Percentiles rank a stretch among this genome's conserved stretches.
These are phyloP conservation scores for Punctoribates punctum DNA, from an alignment of 2,888 invertebrate species.

Conservation along the genomic window DNA sequence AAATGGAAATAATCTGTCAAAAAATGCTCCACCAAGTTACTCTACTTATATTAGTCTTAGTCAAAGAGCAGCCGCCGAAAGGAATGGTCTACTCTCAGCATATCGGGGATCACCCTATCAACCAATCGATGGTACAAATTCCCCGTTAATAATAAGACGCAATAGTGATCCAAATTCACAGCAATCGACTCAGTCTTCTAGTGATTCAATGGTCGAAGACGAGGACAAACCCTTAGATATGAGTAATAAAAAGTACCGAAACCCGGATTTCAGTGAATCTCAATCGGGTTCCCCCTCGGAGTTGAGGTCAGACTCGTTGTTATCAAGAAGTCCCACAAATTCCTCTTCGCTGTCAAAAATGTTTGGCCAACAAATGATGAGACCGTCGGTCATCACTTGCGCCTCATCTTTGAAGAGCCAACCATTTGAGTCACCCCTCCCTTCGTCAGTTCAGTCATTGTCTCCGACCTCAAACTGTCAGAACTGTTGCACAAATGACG, in stretches of 20 bases:
- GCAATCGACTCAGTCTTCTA: not conserved
- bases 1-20: not conserved
- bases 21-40: slow-evolving; percentile 2
- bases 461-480: slow-evolving; percentile 27
- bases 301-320: slow-evolving; percentile 46
- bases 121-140: not conserved
- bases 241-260: slow-evolving; percentile 47
- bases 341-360: slow-evolving; percentile 3
- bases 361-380: slow-evolving; percentile 45
- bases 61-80: slow-evolving; percentile 22
- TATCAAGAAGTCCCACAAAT: slow-evolving; percentile 2
- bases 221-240: slow-evolving; percentile 50
- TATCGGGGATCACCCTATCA: slow-evolving; percentile 43
- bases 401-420: slow-evolving; percentile 52
- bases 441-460: slow-evolving; percentile 33
- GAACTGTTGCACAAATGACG: slow-evolving; percentile 11
- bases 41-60: slow-evolving; percentile 20
- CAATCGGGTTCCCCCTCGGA: slow-evolving; percentile 49
- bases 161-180: slow-evolving; percentile 41
- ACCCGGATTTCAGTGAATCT: slow-evolving; percentile 51
- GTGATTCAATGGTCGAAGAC: slow-evolving; percentile 37
- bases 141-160: slow-evolving; percentile 18
- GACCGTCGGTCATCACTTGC: slow-evolving; percentile 67
- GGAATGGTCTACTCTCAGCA: slow-evolving; percentile 3
- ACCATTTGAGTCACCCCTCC: slow-evolving; percentile 23